Conservation (phyloP, 2,113 vertebrate species). For the Eubucco bourcierii region DNA sequence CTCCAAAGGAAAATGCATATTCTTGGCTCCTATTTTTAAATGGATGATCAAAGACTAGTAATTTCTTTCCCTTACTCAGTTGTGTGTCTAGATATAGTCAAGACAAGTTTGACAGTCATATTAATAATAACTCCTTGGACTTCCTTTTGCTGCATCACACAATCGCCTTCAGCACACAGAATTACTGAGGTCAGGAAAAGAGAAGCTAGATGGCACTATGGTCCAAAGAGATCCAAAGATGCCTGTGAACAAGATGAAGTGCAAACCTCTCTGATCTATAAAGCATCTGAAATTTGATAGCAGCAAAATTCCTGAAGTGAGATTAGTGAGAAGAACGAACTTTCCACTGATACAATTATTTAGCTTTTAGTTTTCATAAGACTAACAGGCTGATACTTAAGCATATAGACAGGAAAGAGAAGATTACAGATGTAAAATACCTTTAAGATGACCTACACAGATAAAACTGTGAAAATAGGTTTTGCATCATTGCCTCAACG, state of each 20-base stretch:
- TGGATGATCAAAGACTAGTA: background rate
- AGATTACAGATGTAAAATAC: background rate
- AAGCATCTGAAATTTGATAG: background rate
- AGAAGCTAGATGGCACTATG: constrained; percentile 73
- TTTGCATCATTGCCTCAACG: background rate
- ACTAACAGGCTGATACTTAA: background rate
- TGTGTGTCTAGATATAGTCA: background rate
- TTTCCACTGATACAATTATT: background rate
- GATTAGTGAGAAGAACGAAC: background rate
- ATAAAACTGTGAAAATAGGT: background rate
- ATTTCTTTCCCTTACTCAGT: background rate
- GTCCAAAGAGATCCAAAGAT: constrained; percentile 25
- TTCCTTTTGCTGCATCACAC: background rate
- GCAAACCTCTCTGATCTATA: background rate
- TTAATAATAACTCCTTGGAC: background rate
- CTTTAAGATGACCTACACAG: background rate
- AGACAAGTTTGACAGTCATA: background rate
- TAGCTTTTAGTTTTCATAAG: background rate
- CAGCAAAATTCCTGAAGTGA: background rate
- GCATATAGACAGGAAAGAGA: background rate
- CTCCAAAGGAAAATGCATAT: background rate
- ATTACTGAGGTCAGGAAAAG: constrained; percentile 19
- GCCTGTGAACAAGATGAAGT: background rate
- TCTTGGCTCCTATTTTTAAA: background rate
- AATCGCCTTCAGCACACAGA: background rate